A percentile compares a stretch with the other conserved stretches of the same genome.
Conservation (phyloP, 2,888 invertebrate genomes). For the Eupelmus urozonus region DNA sequence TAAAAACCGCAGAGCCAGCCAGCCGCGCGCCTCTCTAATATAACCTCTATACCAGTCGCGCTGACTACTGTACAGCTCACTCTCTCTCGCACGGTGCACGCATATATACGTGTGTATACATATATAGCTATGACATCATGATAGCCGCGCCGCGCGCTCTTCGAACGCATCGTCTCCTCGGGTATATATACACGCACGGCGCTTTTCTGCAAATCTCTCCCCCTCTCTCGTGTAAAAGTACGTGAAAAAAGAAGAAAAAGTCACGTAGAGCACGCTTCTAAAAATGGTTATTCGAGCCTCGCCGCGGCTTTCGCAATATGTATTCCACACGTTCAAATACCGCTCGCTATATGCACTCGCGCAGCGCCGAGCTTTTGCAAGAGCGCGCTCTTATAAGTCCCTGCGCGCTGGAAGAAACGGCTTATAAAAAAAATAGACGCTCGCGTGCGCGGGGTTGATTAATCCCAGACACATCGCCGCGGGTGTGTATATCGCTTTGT, state of each 20-base stretch:
- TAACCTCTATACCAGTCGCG: background rate
- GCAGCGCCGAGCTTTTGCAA: slow-evolving; percentile 26
- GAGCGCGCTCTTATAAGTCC: background rate
- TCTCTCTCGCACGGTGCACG: background rate
- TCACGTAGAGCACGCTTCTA: slow-evolving; percentile 2
- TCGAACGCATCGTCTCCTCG: background rate
- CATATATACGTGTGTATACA: background rate
- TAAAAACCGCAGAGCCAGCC: background rate
- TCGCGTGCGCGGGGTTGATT: background rate
- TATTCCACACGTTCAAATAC: background rate
- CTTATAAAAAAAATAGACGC: background rate
- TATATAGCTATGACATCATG: slow-evolving; percentile 50
- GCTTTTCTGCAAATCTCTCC: background rate
- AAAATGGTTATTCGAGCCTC: slow-evolving; percentile 55
- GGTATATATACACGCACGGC: background rate
- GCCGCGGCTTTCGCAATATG: background rate
- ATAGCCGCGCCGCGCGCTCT: slow-evolving; percentile 24
- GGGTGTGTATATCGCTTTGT: no score
- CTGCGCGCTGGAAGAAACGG: background rate
- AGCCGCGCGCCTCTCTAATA: background rate
- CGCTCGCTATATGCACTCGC: background rate
- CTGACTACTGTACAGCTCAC: background rate
- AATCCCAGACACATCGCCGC: no score
- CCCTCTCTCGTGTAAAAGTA: no score
- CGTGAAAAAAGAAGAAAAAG: background rate